Base-by-base conservation (phyloP, 2,113 vertebrate species). In the Elephantulus edwardii region DNA sequence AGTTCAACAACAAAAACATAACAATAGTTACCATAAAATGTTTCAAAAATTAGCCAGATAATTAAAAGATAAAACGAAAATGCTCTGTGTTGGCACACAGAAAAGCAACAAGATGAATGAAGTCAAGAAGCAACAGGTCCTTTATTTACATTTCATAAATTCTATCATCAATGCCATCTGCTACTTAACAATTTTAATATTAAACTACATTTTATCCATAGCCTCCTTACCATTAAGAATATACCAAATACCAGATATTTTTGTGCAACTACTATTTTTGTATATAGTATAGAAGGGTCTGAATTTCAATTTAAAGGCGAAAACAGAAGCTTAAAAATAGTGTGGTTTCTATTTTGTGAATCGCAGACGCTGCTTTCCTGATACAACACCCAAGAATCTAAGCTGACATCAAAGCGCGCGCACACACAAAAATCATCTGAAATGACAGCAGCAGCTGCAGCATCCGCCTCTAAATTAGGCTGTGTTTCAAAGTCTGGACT, bases 381-480 rank as follows among this genome's bases (percentile, higher is more conserved):
- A 97, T 98, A 97, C 97, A 98, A 97, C 96, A 93, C 97, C 96
- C 88, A 96, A 97, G 96, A 96, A 97, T 97, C 96, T 97, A 98
- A 98, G 97, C 97, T 98, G 97, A 99, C 99, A 98, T 99, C 98
- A 99, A 99, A 99, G 98, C 92, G n/a, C n/a, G n/a, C 30, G 83
- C 24, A 91, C 81, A 62, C 80, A 81, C 97, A 97, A 96, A 96
- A 97, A 97, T 98, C 97, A 98, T 98, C 97, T 97, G 97, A 98
- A 98, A 98, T 98, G 96, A 98, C 98, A 98, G 98, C 98, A 98
- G 98, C 98, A 98, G 98, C 98, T 99, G 98, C 98, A 98, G 98
- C 97, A 98, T 98, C 98, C 97, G 97, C 98, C 98, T 98, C 97
- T 97, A 98, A 98, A 98, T 98, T 98, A 98, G 98, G 98, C 98